Evolutionary conservation across 2,113 vertebrate genomes (phyloP).

Genomic region (Oxyruncus cristatus): DNA sequence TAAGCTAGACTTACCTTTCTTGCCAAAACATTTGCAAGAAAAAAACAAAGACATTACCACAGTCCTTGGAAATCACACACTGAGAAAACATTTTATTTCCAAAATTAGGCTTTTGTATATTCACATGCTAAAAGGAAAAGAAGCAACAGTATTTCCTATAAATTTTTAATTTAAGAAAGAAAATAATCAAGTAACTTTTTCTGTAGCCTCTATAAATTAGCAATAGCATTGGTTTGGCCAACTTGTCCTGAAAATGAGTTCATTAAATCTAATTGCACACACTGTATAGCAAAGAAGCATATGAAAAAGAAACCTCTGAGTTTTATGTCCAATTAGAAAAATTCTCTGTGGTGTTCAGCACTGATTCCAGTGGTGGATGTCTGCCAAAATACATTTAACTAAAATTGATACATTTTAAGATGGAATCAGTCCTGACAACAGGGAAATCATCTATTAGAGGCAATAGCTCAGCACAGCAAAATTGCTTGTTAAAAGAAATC

Average conservation of each 20-base stretch:
- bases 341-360: not conserved
- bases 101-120: not conserved
- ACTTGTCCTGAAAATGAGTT: constrained; percentile 23
- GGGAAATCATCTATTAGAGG: constrained; percentile 27
- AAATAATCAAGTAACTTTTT: not conserved
- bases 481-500: constrained; percentile 39
- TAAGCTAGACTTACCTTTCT: not conserved
- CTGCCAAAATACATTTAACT: constrained; percentile 53
- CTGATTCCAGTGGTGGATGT: constrained; percentile 17
- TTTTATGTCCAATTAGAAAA: constrained; percentile 40
- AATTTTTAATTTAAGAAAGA: not conserved
- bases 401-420: constrained; percentile 31
- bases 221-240: not conserved
- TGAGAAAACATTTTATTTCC: not conserved
- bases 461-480: constrained; percentile 53
- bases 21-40: not conserved
- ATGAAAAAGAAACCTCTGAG: not conserved
- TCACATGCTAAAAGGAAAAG: not conserved
- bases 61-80: not conserved
- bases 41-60: not conserved
- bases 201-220: not conserved
- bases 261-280: constrained; percentile 4
- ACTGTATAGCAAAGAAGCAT: constrained; percentile 2
- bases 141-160: not conserved
- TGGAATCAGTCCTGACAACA: constrained; percentile 38